Base-by-base conservation (phyloP, 2,113 vertebrate genomes). In the Macrotus californicus region DNA sequence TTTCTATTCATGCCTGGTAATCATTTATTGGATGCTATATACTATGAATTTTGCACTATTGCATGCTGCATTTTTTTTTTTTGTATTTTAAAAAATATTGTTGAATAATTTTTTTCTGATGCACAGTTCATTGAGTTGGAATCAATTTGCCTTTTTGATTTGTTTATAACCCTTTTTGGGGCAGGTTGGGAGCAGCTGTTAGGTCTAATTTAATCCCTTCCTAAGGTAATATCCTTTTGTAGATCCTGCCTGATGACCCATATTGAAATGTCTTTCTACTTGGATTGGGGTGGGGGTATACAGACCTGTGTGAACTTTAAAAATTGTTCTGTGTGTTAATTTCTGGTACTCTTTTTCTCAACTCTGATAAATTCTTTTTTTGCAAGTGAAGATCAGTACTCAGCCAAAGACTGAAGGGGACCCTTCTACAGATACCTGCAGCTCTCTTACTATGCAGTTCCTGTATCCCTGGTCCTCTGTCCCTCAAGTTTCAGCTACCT, bases 61-160 rank as follows among this genome's bases (percentile, higher is more conserved):
- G 7, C n/a, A 77, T 89, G 67, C 10, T 89, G 16, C 22, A 12
- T 79, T 86, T 83, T 94, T 5, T 79, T 86, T 92, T 94, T 6
- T 72, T 77, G 21, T 80, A 70, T 46, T 94, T 87, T 56, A 2
- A 34, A 83, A 81, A 19, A n/a, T 86, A 36, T 43, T 24, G 34
- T 69, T 93, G 36, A 3, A 21, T 96, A 88, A 89, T 93, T 95
- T 93, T 93, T 93, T 7, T 50, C 56, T 52, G 48, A n/a, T 46
- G 14, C 8, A 76, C 36, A 64, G 26, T 46, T 75, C 80, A 86
- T 36, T 85, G 75, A 36, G 34, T 61, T 95, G 34, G 29, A 79
- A 50, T 96, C 34, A 64, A n/a, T 72, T n/a, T 14, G 14, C 39
- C 14, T 83, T 85, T 77, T 90, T 34, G 31, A 67, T 69, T 87